These are phyloP conservation scores for Bubo blakistoni DNA, from an alignment of 2,113 vertebrate genomes.

Conservation along the genomic window DNA sequence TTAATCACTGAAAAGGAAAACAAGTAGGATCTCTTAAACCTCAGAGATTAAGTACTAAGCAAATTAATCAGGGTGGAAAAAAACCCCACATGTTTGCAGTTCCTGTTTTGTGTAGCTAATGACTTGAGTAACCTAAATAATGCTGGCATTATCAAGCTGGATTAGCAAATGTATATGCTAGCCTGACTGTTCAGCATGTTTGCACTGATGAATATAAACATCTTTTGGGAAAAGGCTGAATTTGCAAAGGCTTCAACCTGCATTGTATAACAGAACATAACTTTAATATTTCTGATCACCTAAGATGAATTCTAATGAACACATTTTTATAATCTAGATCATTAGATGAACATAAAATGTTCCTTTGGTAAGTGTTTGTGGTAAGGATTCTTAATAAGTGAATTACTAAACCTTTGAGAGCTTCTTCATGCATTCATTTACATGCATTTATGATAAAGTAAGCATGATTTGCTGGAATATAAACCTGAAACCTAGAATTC, in stretches of 20 bases:
- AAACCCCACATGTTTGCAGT: background rate
- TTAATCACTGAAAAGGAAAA: background rate
- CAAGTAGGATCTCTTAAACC: background rate
- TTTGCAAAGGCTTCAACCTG: constrained; percentile 2
- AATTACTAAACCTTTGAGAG: background rate
- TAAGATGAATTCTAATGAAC: constrained; percentile 13
- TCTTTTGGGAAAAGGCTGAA: constrained; percentile 3
- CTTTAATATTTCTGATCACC: background rate
- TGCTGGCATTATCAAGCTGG: background rate
- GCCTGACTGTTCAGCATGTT: background rate
- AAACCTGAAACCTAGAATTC: background rate
- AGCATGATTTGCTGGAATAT: background rate
- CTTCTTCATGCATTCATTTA: background rate
- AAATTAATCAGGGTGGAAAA: constrained; percentile 27
- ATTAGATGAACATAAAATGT: constrained; percentile 16
- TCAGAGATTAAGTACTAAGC: constrained; percentile 8
- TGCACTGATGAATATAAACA: background rate
- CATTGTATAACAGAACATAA: background rate
- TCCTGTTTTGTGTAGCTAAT: constrained; percentile 32
- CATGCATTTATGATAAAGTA: background rate
- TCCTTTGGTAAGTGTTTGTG: background rate
- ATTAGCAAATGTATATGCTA: constrained; percentile 29
- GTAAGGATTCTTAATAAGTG: constrained; percentile 3
- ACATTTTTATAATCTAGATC: background rate
- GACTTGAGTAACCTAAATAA: constrained; percentile 26